These are phyloP conservation scores for Triplophysa yarkandensis DNA, from an alignment of 2,797 vertebrate genomes.

Conservation along the genomic window DNA sequence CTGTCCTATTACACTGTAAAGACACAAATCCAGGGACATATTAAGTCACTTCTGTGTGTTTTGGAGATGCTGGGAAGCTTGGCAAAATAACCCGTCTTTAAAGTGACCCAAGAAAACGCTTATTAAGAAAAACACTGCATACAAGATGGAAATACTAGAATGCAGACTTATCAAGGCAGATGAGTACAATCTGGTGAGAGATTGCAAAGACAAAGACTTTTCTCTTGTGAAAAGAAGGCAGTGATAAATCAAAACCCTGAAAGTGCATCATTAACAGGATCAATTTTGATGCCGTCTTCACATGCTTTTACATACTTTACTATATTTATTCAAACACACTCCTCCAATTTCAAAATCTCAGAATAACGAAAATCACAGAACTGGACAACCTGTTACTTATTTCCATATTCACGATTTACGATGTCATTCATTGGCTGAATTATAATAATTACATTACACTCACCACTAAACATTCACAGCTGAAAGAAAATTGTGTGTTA, in stretches of 20 bases:
- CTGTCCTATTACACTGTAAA: slow-evolving; percentile 18
- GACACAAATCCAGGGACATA: neutral
- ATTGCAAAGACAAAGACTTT: too few relatives aligned
- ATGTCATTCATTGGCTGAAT: neutral
- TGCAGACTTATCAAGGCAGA: too few relatives aligned
- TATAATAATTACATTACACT: neutral
- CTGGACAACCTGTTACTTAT: neutral
- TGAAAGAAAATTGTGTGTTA: slow-evolving; percentile 2
- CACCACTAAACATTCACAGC: neutral
- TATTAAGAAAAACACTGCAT: too few relatives aligned
- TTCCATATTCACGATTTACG: neutral
- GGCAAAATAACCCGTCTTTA: too few relatives aligned
- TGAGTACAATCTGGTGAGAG: too few relatives aligned
- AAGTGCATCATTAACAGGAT: neutral
- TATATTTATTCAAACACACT: neutral
- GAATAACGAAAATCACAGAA: neutral
- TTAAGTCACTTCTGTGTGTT: neutral
- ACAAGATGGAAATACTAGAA: too few relatives aligned
- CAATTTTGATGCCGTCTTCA: neutral
- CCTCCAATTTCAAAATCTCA: neutral
- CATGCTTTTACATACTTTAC: neutral
- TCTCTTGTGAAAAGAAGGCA: too few relatives aligned
- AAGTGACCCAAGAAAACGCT: too few relatives aligned
- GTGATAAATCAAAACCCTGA: too few relatives aligned
- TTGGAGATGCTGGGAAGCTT: neutral